These are phyloP conservation scores for Malurus melanocephalus DNA, from an alignment of 2,113 vertebrate species.

Conservation along the genomic window DNA sequence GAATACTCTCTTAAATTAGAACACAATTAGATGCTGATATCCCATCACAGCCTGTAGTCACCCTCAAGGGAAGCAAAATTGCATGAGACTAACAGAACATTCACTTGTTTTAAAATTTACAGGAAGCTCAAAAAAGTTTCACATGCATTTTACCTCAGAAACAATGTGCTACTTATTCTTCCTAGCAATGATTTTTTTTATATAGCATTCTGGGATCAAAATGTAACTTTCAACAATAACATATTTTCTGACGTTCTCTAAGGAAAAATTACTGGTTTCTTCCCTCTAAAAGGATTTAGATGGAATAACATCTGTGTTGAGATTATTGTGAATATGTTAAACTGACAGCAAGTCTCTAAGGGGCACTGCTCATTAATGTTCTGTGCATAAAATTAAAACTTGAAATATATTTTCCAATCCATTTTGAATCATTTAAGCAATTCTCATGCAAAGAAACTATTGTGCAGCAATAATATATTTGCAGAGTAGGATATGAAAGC, in stretches of 20 bases:
- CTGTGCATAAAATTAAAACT: slow-evolving; percentile 82
- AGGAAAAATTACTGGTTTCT: slow-evolving; percentile 65
- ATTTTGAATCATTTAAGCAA: slow-evolving; percentile 78
- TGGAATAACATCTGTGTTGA: slow-evolving; percentile 76
- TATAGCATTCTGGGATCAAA: slow-evolving; percentile 61
- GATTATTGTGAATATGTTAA: slow-evolving; percentile 76
- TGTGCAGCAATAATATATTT: slow-evolving; percentile 78
- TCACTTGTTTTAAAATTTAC: background rate
- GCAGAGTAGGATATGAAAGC: slow-evolving; percentile 66
- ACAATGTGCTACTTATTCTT: slow-evolving; percentile 34
- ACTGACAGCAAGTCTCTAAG: slow-evolving; percentile 76
- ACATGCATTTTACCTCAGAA: background rate
- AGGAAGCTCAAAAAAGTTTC: slow-evolving; percentile 3
- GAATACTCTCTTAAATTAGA: background rate
- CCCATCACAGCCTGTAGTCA: background rate
- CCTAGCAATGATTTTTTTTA: slow-evolving; percentile 31
- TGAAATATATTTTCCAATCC: slow-evolving; percentile 78
- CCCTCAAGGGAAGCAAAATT: background rate
- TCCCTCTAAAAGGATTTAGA: slow-evolving; percentile 70
- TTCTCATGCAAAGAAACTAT: slow-evolving; percentile 79
- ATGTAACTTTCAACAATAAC: slow-evolving; percentile 70
- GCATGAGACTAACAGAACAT: background rate
- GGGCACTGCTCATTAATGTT: slow-evolving; percentile 76
- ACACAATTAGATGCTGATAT: background rate
- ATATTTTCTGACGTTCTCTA: slow-evolving; percentile 64